Conservation (phyloP, 2,888 invertebrate genomes). For the Cataglyphis livida region DNA sequence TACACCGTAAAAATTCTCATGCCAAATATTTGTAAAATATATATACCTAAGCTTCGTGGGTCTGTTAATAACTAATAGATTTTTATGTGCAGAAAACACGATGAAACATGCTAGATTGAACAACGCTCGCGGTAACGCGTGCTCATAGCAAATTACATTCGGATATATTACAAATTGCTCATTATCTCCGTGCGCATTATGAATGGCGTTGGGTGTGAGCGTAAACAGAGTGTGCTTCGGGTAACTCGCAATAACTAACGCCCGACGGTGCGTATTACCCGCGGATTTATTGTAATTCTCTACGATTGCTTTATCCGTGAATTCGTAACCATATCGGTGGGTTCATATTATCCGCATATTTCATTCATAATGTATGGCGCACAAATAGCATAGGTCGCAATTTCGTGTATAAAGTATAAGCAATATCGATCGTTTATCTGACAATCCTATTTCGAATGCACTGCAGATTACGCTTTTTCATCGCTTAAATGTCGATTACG, state of each 20-base stretch:
- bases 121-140: slow-evolving; percentile 61
- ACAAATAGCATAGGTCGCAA: slow-evolving; percentile 73
- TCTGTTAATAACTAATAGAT: slow-evolving; percentile 55
- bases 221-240: slow-evolving; percentile 81
- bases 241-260: slow-evolving; percentile 83
- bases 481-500: slow-evolving; percentile 41
- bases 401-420: slow-evolving; percentile 61
- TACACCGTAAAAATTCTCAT: slow-evolving; percentile 2
- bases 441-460: slow-evolving; percentile 52
- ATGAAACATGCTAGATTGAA: slow-evolving; percentile 69
- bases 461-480: slow-evolving; percentile 18
- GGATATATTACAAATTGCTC: slow-evolving; percentile 83
- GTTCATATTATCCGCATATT: slow-evolving; percentile 71
- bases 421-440: slow-evolving; percentile 52
- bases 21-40: slow-evolving; percentile 17
- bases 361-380: slow-evolving; percentile 76
- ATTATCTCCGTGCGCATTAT: slow-evolving; percentile 82
- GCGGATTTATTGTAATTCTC: slow-evolving; percentile 84
- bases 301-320: slow-evolving; percentile 83
- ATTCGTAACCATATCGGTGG: slow-evolving; percentile 75
- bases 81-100: slow-evolving; percentile 58
- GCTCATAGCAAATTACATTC: slow-evolving; percentile 73
- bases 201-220: slow-evolving; percentile 79
- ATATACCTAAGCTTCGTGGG: background rate
- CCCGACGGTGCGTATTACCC: slow-evolving; percentile 79